A percentile compares a stretch with the other conserved stretches of the same genome.
Conservation (phyloP, 2,888 invertebrate species). For the Disparrhopalites patrizii region DNA sequence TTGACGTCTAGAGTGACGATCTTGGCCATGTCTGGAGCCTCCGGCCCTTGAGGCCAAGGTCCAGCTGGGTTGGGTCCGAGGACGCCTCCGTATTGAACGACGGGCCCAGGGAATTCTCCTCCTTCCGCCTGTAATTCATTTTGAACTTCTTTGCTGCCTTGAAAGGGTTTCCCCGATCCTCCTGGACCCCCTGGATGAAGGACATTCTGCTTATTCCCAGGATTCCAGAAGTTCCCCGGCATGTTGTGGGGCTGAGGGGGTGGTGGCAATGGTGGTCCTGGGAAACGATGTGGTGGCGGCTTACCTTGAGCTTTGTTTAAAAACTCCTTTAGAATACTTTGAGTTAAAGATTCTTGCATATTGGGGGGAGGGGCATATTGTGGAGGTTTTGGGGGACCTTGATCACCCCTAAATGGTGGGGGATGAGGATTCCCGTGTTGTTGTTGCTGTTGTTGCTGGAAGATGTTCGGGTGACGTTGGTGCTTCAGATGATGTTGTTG, state of each 20-base stretch:
- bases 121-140: slow-evolving; percentile 47
- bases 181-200: slow-evolving; percentile 23
- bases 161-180: slow-evolving; percentile 34
- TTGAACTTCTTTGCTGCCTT: slow-evolving; percentile 39
- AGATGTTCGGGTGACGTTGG: slow-evolving; percentile 34
- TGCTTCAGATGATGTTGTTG: slow-evolving; percentile 19
- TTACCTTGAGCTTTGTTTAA: slow-evolving; percentile 23
- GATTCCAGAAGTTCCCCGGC: slow-evolving; percentile 5
- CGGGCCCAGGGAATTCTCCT: slow-evolving; percentile 39
- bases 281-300: slow-evolving; percentile 30
- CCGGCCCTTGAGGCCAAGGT: slow-evolving; percentile 53
- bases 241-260: not conserved
- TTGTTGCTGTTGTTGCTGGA: slow-evolving; percentile 30
- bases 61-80: slow-evolving; percentile 26
- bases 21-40: slow-evolving; percentile 83
- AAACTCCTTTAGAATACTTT: slow-evolving; percentile 27
- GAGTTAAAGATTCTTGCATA: slow-evolving; percentile 14
- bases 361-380: not conserved
- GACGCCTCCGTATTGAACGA: slow-evolving; percentile 28
- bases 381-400: slow-evolving; percentile 29
- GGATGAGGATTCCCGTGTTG: slow-evolving; percentile 23
- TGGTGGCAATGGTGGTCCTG: slow-evolving; percentile 36
- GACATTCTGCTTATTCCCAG: slow-evolving; percentile 35
- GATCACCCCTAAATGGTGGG: slow-evolving; percentile 22
- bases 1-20: slow-evolving; percentile 88